Conservation (phyloP, 2,797 vertebrate genomes). For the Halcyon leucocephala region DNA sequence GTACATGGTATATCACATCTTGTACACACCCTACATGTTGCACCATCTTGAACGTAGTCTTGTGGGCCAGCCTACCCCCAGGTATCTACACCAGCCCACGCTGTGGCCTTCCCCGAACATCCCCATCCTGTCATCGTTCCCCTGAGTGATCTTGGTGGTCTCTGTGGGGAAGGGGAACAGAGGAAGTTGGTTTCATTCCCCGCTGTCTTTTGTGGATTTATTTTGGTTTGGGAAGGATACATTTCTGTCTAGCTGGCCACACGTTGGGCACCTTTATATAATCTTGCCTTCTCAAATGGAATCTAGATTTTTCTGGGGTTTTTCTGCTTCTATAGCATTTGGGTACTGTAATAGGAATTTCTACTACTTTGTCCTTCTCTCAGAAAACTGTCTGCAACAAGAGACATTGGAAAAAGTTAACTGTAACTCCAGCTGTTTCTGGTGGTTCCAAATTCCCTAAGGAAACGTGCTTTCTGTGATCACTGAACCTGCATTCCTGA, state of each 20-base stretch:
- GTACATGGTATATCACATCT: neutral
- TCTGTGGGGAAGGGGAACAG: neutral
- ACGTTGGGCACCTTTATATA: neutral
- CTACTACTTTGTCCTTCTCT: neutral
- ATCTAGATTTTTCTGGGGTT: neutral
- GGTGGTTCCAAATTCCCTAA: neutral
- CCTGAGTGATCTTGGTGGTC: neutral
- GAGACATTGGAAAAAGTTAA: neutral
- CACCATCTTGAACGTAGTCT: neutral
- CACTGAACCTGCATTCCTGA: neutral
- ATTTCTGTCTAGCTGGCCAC: neutral
- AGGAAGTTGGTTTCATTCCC: neutral
- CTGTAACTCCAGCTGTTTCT: neutral
- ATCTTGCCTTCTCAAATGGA: neutral
- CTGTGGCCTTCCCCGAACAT: neutral
- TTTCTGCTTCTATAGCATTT: neutral
- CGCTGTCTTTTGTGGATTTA: neutral
- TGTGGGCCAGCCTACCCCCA: neutral
- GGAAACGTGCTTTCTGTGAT: neutral
- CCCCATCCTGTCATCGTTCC: neutral
- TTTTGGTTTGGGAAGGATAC: neutral
- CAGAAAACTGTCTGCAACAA: neutral
- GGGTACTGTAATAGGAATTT: neutral
- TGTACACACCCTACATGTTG: neutral
- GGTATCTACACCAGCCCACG: accelerated